Base-by-base conservation (phyloP, 2,888 invertebrate genomes). In the Hyposoter dolosus region DNA sequence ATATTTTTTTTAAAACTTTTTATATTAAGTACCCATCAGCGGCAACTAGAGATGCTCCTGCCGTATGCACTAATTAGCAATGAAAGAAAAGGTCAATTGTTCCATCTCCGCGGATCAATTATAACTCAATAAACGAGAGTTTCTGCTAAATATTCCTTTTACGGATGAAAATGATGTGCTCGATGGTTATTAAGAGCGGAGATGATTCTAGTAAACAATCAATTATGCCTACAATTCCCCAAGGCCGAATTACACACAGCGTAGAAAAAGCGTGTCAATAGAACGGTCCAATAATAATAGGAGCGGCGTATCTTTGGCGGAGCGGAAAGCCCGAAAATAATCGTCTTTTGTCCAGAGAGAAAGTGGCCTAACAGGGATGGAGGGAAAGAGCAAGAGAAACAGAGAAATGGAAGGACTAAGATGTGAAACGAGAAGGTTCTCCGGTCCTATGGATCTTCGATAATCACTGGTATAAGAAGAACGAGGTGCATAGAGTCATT, bases 401-500 rank as follows among this genome's bases (percentile, higher is more conserved):
- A 45, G 60, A 63, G 66, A 66, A 40, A 66, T 32, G 47, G 47
- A 71, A 68, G 53, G 65, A 71, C 43, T 12, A 50, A 65, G 76
- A 60, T 53, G 23, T 17, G 65, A 75, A 63, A 71, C 23, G 60
- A 63, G 63, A 72, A 72, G 82, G 69, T 66, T 78, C 82, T 69
- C 63, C 65, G 60, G 53, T 72, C 60, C 66, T 53, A 72, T 43
- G 81, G 88, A 83, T 74, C 77, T 85, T 84, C 88, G 88, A 89
- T 89, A 89, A 90, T 90, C 89, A 90, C 83, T 88, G 82, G 88
- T 88, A 84, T 87, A 85, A 88, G 80, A 87, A 89, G 90, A 89
- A 88, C 88, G 88, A 90, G 90, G 89, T 90, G 91, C 91, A 92
- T 92, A 92, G 90, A 93, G 92, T 90, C 92, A 92, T 93, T 92